A percentile compares a stretch with the other conserved stretches of the same genome.
Evolutionary conservation across 2,113 vertebrate genomes (phyloP).

Genomic region (Okapia johnstoni): DNA sequence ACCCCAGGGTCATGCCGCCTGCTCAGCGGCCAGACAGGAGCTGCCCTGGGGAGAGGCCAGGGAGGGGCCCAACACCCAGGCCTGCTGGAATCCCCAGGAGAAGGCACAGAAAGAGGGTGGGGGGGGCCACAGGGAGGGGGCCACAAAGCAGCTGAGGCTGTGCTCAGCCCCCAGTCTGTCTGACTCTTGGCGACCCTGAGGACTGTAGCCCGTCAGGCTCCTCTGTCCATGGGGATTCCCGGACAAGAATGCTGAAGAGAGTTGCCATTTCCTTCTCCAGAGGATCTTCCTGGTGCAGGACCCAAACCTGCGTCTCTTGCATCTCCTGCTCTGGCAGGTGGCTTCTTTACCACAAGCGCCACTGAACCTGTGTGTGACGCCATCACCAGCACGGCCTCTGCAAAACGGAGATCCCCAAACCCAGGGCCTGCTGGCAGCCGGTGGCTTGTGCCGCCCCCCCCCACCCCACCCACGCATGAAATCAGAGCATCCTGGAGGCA

Average conservation of each 20-base stretch:
- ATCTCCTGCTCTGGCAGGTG: rapidly evolving
- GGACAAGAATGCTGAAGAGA: neutral
- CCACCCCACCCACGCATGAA: neutral
- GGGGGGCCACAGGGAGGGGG: neutral
- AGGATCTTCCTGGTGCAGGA: neutral
- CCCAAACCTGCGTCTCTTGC: neutral
- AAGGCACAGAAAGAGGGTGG: rapidly evolving
- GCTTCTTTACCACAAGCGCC: neutral
- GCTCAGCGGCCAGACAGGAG: rapidly evolving
- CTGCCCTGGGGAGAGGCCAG: rapidly evolving
- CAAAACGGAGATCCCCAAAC: rapidly evolving
- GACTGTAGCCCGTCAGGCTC: neutral
- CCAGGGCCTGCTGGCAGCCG: rapidly evolving
- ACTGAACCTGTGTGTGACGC: rapidly evolving
- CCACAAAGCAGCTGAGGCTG: neutral
- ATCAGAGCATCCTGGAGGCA: rapidly evolving
- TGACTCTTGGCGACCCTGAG: neutral
- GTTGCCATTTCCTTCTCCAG: neutral
- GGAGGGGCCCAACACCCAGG: too few relatives aligned
- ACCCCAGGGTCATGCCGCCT: neutral
- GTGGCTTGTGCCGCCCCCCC: neutral
- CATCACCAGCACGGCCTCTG: rapidly evolving
- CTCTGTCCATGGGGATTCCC: neutral
- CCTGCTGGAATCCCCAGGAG: rapidly evolving
- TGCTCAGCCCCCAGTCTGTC: neutral